Evolutionary conservation across 1,140 invertebrate species (phyloP).

Genomic region (Hetaerina americana): DNA sequence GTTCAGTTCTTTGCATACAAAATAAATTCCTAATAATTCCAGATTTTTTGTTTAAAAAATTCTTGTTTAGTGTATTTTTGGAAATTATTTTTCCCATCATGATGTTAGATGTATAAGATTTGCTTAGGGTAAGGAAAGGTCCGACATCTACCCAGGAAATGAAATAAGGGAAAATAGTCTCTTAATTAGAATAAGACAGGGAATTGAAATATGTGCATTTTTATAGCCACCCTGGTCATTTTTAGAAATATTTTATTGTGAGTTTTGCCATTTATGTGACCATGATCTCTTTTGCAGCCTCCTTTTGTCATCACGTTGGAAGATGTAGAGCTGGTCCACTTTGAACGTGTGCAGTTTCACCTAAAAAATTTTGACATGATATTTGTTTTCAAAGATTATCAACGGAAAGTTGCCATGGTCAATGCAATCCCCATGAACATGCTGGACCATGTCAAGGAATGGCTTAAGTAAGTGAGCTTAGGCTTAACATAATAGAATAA

Average conservation of each 20-base stretch:
- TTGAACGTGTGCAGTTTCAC: conserved; percentile 97
- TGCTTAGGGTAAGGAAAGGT: no score
- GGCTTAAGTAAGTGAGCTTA: conserved; percentile 76
- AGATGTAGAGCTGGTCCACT: conserved; percentile 96
- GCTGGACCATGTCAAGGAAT: conserved; percentile 98
- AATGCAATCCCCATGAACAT: conserved; percentile 98
- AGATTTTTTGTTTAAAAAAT: no score
- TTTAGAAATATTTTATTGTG: not conserved
- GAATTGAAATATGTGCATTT: not conserved
- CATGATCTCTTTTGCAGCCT: conserved; percentile 62
- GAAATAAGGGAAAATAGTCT: no score
- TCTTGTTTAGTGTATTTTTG: no score
- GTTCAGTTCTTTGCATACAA: no score
- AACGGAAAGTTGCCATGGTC: conserved; percentile 86
- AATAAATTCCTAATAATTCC: no score
- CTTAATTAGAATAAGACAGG: no score
- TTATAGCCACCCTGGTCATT: not conserved
- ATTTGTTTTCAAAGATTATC: conserved; percentile 98
- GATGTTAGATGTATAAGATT: no score
- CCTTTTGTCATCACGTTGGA: conserved; percentile 97
- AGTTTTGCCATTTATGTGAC: no score
- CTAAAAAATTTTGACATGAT: conserved; percentile 99
- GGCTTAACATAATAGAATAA: no score
- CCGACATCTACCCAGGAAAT: no score
- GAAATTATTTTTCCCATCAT: no score